These are phyloP conservation scores for Graptemys geographica DNA, from an alignment of 2,797 vertebrate species.

Conservation along the genomic window DNA sequence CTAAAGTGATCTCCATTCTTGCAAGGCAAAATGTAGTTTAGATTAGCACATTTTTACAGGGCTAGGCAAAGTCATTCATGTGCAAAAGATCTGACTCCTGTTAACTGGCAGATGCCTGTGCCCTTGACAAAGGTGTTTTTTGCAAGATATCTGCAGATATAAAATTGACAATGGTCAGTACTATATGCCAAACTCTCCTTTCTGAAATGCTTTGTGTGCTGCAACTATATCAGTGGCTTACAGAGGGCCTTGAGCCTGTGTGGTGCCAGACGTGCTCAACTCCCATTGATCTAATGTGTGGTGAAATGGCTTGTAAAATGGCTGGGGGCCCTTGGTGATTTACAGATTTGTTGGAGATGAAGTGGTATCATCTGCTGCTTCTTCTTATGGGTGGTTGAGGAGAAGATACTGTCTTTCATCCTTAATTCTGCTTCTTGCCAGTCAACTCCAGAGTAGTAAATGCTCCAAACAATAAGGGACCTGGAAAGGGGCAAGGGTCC, in stretches of 20 bases:
- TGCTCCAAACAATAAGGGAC: not conserved
- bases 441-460: not conserved
- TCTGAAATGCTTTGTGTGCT: not conserved
- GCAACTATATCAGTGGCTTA: not conserved
- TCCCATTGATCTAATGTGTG: not conserved
- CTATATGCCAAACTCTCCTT: not conserved
- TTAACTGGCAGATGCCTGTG: conserved; percentile 51
- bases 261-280: not conserved
- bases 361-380: not conserved
- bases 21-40: conserved; percentile 29
- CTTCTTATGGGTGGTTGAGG: not conserved
- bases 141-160: not conserved
- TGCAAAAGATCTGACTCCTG: conserved; percentile 25
- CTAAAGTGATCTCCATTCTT: conserved; percentile 53
- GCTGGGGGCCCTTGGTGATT: not conserved
- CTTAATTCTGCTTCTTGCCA: not conserved
- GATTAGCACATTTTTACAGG: conserved; percentile 50
- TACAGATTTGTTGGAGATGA: not conserved
- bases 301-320: not conserved
- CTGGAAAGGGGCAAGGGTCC: not conserved
- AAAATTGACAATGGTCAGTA: not conserved
- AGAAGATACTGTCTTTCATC: not conserved
- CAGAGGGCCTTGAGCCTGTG: not conserved
- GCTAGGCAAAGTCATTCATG: not conserved
- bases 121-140: conserved; percentile 57